phyloP scores from a whole-genome alignment of 1,140 invertebrate genomes.

The Yoshiicerus persimilis region DNA sequence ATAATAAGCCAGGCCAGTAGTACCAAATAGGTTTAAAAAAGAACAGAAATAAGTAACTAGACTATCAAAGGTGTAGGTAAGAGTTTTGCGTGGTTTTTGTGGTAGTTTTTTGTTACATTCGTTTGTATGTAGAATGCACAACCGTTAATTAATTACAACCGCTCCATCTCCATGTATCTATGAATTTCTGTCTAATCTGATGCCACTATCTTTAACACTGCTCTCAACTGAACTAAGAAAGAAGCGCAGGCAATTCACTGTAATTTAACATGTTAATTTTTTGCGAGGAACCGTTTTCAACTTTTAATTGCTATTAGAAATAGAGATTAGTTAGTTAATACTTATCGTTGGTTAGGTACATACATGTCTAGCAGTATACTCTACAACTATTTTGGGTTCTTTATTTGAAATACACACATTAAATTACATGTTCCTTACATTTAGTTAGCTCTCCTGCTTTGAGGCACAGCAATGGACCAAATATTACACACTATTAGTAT shows the following conservation, averaged over 20 bases:
- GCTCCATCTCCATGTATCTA: conserved; percentile 18
- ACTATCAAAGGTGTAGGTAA: background rate
- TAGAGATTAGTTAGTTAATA: background rate
- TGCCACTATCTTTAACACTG: background rate
- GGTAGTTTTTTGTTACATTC: background rate
- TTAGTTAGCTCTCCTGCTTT: background rate
- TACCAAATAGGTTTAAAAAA: background rate
- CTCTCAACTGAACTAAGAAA: background rate
- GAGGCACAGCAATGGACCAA: background rate
- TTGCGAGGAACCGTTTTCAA: background rate
- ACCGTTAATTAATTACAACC: conserved; percentile 22
- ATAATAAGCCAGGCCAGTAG: background rate
- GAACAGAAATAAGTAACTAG: background rate
- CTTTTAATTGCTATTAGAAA: background rate
- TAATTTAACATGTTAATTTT: background rate
- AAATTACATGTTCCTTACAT: background rate
- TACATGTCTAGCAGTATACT: too few species aligned
- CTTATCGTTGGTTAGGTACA: background rate
- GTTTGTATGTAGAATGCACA: background rate
- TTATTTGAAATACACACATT: background rate
- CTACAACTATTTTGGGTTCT: background rate
- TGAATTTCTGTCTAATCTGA: background rate
- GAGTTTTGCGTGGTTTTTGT: background rate
- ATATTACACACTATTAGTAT: background rate
- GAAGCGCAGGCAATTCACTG: background rate